These are phyloP conservation scores for Acleris laterana DNA, from an alignment of 2,888 invertebrate genomes.

Conservation along the genomic window DNA sequence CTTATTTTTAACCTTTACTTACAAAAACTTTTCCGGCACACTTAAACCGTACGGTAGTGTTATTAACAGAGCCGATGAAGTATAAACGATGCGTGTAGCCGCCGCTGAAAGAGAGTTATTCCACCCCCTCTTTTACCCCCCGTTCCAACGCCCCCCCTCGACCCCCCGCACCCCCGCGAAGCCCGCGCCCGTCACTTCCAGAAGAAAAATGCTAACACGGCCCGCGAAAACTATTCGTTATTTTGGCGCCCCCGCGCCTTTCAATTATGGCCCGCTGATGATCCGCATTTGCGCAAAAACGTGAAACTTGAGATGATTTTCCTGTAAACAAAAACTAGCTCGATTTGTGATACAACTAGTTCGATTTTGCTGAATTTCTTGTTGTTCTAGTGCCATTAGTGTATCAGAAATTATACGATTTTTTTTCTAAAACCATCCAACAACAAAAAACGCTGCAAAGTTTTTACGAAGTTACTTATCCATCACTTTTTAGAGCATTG, in stretches of 20 bases:
- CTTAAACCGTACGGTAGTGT: constrained; percentile 43
- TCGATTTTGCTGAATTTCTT: no score
- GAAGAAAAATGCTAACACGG: constrained; percentile 85
- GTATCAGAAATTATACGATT: no score
- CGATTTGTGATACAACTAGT: no score
- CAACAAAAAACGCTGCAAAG: no score
- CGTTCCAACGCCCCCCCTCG: constrained; percentile 48
- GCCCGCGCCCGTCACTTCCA: constrained; percentile 70
- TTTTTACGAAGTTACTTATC: no score
- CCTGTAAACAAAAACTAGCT: neutral
- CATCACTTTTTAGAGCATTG: no score
- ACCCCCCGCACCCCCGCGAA: constrained; percentile 50
- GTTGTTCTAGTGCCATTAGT: no score
- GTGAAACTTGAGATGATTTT: constrained; percentile 14
- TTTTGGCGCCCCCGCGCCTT: constrained; percentile 79
- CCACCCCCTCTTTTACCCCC: constrained; percentile 46
- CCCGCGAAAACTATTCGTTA: constrained; percentile 84
- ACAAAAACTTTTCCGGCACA: constrained; percentile 36
- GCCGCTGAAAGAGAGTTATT: constrained; percentile 74
- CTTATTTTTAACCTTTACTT: neutral
- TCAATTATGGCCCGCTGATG: constrained; percentile 71
- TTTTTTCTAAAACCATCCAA: no score
- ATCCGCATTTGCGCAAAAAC: constrained; percentile 31
- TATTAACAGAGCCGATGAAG: constrained; percentile 80
- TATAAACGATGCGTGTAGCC: constrained; percentile 81